Conservation (phyloP, 2,113 vertebrate species). For the Callopanchax toddi region DNA sequence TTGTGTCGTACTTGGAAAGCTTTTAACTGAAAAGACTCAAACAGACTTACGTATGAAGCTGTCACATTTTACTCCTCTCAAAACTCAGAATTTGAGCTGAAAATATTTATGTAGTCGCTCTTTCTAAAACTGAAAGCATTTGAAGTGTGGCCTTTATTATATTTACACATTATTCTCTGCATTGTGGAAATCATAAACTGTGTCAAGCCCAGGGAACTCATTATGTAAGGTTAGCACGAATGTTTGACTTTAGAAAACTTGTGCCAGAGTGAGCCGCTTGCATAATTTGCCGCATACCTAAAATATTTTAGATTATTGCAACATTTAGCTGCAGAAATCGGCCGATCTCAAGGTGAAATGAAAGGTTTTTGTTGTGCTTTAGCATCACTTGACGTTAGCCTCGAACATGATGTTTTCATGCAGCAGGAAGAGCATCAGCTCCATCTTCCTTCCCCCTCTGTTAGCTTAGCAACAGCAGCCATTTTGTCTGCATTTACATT, state of each 20-base stretch:
- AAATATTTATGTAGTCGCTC: conserved; percentile 61
- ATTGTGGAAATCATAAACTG: conserved; percentile 14
- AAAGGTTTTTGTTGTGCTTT: too few species aligned
- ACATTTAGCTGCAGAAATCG: not conserved
- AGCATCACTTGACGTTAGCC: not conserved
- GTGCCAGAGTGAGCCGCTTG: not conserved
- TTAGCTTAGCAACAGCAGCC: conserved; percentile 77
- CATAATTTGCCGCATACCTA: not conserved
- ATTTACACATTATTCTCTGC: conserved; percentile 12
- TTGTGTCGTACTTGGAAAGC: conserved; percentile 67
- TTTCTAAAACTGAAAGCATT: conserved; percentile 13
- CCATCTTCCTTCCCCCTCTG: conserved; percentile 63
- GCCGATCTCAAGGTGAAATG: not conserved
- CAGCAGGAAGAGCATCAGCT: conserved; percentile 41
- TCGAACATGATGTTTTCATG: conserved; percentile 13
- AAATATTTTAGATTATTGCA: not conserved
- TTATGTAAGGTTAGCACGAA: not conserved
- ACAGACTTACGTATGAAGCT: conserved; percentile 76
- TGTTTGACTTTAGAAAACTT: conserved; percentile 4
- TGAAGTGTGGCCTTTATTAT: conserved; percentile 33
- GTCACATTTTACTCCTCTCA: conserved; percentile 72
- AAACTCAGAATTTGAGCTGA: conserved; percentile 44
- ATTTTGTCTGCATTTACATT: conserved; percentile 76
- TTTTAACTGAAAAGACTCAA: conserved; percentile 74
- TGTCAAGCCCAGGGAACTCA: not conserved